Percentiles rank a stretch among this genome's conserved stretches.
Evolutionary conservation across 2,113 vertebrate species (phyloP).

Genomic region (Leptosomus discolor): DNA sequence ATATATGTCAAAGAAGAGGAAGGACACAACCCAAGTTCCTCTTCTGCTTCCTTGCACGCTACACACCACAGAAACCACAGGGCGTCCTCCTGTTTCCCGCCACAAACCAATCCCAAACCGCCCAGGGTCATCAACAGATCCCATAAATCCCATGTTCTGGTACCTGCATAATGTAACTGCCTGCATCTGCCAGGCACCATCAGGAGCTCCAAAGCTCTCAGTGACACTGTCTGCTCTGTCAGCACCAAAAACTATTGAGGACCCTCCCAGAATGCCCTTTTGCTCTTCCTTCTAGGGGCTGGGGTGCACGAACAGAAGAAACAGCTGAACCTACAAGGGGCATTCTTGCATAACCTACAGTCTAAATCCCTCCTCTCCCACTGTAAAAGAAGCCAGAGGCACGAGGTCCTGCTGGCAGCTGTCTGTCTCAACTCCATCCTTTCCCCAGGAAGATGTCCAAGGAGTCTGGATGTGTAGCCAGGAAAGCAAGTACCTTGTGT

Average conservation of each 20-base stretch:
- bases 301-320: not conserved
- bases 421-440: not conserved
- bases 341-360: not conserved
- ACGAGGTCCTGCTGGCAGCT: not conserved
- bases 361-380: not conserved
- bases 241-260: rapidly evolving
- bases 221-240: not conserved
- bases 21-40: not conserved
- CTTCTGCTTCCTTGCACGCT: not conserved
- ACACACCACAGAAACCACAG: not conserved
- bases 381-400: not conserved
- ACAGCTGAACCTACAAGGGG: not conserved
- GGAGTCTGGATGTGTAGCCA: not conserved
- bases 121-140: rapidly evolving
- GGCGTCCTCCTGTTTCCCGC: not conserved
- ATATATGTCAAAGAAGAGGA: not conserved
- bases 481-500: not conserved
- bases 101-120: rapidly evolving
- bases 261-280: rapidly evolving
- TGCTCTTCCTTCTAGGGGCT: not conserved
- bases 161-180: not conserved
- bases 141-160: not conserved
- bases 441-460: not conserved
- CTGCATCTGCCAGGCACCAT: not conserved
- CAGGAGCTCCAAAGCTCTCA: not conserved